Conservation (phyloP, 2,888 invertebrate species). For the Mythimna pallens region DNA sequence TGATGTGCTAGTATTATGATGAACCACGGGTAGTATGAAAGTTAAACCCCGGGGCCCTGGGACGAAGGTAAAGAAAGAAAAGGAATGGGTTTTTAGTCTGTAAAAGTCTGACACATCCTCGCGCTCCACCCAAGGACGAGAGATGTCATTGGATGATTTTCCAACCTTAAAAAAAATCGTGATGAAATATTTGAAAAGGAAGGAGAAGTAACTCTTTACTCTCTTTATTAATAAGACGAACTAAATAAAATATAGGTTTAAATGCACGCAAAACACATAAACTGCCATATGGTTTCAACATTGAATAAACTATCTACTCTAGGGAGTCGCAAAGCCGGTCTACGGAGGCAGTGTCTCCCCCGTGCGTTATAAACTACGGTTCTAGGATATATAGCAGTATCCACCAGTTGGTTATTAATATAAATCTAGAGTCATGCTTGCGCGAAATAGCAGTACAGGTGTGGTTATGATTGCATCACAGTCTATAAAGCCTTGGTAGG, state of each 20-base stretch:
- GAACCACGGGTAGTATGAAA: too few species aligned
- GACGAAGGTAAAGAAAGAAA: too few species aligned
- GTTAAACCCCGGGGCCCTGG: too few species aligned
- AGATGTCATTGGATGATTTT: too few species aligned
- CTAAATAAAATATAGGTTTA: background rate
- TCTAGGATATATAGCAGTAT: slow-evolving; percentile 18
- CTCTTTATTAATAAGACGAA: background rate
- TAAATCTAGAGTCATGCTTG: slow-evolving; percentile 35
- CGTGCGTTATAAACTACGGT: slow-evolving; percentile 41
- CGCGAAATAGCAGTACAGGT: background rate
- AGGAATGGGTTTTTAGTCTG: too few species aligned
- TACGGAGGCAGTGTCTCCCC: slow-evolving; percentile 36
- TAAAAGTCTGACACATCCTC: too few species aligned
- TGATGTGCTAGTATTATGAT: slow-evolving; percentile 2
- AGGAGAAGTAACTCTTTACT: too few species aligned
- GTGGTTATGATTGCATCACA: background rate
- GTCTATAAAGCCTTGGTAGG: background rate
- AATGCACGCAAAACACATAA: slow-evolving; percentile 15
- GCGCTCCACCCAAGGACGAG: too few species aligned
- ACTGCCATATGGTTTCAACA: slow-evolving; percentile 28
- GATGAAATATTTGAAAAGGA: background rate
- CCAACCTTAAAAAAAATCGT: background rate
- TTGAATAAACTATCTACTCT: slow-evolving; percentile 41
- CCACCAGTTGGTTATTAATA: slow-evolving; percentile 44
- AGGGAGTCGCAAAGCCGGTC: slow-evolving; percentile 32